These are phyloP conservation scores for Alethe diademata DNA, from an alignment of 2,113 vertebrate genomes.

Conservation along the genomic window DNA sequence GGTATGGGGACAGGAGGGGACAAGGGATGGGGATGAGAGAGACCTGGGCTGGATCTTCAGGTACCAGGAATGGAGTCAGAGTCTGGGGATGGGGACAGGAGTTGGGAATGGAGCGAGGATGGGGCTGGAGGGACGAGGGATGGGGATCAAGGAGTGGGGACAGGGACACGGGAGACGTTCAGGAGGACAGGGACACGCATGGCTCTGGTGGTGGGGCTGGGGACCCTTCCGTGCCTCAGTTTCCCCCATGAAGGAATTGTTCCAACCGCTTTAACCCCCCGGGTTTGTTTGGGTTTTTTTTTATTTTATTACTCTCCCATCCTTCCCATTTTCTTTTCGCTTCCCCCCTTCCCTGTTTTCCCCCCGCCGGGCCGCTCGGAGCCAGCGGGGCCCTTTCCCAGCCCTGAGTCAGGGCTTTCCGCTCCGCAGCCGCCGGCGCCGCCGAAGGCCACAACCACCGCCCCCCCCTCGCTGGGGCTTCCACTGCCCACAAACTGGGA, in stretches of 20 bases:
- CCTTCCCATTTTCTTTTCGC: not conserved
- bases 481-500: not conserved
- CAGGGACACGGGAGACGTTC: too few relatives aligned
- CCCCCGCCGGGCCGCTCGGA: not conserved
- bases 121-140: not conserved
- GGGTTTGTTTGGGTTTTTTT: too few relatives aligned
- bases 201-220: not conserved
- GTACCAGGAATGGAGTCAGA: not conserved
- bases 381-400: constrained; percentile 29
- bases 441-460: not conserved
- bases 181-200: too few relatives aligned
- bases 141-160: too few relatives aligned
- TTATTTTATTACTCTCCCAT: too few relatives aligned
- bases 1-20: not conserved
- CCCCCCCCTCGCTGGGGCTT: not conserved
- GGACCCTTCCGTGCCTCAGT: not conserved
- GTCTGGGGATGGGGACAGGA: not conserved
- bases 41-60: not conserved
- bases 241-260: not conserved
- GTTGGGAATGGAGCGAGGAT: accelerated
- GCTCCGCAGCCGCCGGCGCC: constrained; percentile 8
- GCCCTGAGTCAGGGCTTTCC: constrained; percentile 29
- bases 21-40: not conserved
- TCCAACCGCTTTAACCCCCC: accelerated
- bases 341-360: not conserved